phyloP scores from a whole-genome alignment of 2,113 vertebrate species.

The Asarcornis scutulata region DNA sequence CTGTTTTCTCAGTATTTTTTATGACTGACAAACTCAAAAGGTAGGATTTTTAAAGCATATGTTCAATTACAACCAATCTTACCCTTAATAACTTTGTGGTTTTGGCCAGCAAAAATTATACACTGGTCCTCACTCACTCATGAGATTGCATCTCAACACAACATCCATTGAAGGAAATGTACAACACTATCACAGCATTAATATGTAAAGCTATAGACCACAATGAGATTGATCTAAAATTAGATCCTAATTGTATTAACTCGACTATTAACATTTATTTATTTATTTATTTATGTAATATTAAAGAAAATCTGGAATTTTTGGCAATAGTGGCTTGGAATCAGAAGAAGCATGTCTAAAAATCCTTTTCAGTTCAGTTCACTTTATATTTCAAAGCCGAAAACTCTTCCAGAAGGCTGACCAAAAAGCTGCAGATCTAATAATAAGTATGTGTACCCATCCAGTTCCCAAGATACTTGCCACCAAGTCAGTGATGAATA shows the following conservation, averaged over 20 bases:
- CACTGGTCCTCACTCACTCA: background rate
- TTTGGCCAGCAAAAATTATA: background rate
- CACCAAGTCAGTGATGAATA: background rate
- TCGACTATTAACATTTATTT: background rate
- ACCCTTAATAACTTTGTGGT: background rate
- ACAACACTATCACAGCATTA: background rate
- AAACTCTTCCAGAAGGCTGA: slow-evolving; percentile 7
- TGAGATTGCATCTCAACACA: background rate
- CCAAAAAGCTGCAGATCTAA: slow-evolving; percentile 5
- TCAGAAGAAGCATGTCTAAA: background rate
- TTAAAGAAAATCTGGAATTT: background rate
- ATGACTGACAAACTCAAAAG: background rate
- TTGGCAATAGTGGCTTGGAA: background rate
- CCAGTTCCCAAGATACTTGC: background rate
- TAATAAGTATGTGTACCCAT: background rate
- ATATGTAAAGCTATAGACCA: background rate
- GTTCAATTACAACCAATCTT: background rate
- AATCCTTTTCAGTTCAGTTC: background rate
- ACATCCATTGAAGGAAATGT: background rate
- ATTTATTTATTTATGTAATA: background rate
- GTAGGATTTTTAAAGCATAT: background rate
- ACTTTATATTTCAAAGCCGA: background rate
- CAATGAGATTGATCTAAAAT: background rate
- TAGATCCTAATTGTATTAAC: background rate
- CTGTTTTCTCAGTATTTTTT: background rate